Base-by-base conservation (phyloP, 2,113 vertebrate species). In the Ammodramus savannarum region DNA sequence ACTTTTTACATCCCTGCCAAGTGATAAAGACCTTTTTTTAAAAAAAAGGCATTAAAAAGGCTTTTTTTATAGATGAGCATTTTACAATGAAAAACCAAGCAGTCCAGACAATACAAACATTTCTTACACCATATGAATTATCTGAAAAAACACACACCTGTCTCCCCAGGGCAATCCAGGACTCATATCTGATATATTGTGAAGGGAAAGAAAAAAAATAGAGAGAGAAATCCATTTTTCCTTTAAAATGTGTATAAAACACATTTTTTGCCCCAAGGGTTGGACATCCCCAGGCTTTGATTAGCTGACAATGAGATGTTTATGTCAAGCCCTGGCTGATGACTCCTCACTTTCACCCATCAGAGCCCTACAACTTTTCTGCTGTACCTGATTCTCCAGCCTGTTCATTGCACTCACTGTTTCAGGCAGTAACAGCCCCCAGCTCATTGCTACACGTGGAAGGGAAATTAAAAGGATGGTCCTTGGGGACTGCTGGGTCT, bases 1-100 rank as follows among this genome's bases (percentile, higher is more conserved):
- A 97, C 91, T 93, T 98, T 98, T 98, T 97, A 98, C 94, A 92
- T 67, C 79, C 59, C 85, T 92, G 57, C 46, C 94, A 97, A 97
- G 85, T 57, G 86, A 96, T 97, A 95, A 97, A 97, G 95, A 62
- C 58, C 72, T 89, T 31, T 51, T 77, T 89, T 27, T 27, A 15
- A 14, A 7, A 31, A 36, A 87, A 95, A 91, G 26, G 55, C 7
- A 4, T 79, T 92, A 75, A 95, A 93, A 84, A 78, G 74, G 55
- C 93, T 41, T 41, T 41, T 41, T 41, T 41, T 95, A 89, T 48
- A 63, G 85, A 61, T 57, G 58, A 39, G 66, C 14, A 17, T 79
- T 76, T 75, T 79, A 66, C 29, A 38, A 26, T 21, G 38, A 92
- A 89, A 93, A 77, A 54, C 5, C 0, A 1, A 82, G 18, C 31